Evolutionary conservation across 2,888 invertebrate genomes (phyloP).

Genomic region (Acanthopleura granulata): DNA sequence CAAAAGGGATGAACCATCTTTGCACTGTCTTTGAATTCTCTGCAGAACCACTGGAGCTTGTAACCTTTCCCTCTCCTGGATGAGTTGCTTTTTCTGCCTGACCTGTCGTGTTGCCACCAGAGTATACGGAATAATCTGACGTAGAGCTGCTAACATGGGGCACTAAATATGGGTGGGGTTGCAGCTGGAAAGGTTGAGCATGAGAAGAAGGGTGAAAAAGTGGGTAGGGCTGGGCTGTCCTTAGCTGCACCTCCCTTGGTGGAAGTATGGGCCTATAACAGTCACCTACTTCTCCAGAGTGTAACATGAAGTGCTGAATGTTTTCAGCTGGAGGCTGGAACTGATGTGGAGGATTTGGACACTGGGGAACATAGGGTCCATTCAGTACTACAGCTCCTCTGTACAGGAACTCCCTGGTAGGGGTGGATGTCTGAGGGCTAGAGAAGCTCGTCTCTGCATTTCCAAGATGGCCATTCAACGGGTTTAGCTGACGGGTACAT

Average conservation of each 20-base stretch:
- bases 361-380: not conserved
- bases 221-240: constrained; percentile 6
- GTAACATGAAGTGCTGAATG: not conserved
- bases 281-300: not conserved
- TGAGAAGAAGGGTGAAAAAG: not conserved
- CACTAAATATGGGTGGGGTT: too few species aligned
- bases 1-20: too few species aligned
- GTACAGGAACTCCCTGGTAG: not conserved
- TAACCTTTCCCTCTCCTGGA: too few species aligned
- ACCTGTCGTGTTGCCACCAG: too few species aligned
- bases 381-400: not conserved
- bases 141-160: too few species aligned
- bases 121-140: too few species aligned
- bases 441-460: not conserved
- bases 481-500: too few species aligned
- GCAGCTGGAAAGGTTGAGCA: not conserved
- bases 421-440: not conserved
- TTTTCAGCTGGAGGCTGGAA: not conserved
- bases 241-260: constrained; percentile 9
- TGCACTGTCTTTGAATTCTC: too few species aligned
- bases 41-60: too few species aligned
- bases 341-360: too few species aligned
- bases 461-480: too few species aligned
- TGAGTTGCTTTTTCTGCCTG: too few species aligned
- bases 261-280: not conserved